Evolutionary conservation across 2,888 invertebrate species (phyloP), one percentile per base, ranked within the genome.

Genomic region (Proisotoma minuta): DNA sequence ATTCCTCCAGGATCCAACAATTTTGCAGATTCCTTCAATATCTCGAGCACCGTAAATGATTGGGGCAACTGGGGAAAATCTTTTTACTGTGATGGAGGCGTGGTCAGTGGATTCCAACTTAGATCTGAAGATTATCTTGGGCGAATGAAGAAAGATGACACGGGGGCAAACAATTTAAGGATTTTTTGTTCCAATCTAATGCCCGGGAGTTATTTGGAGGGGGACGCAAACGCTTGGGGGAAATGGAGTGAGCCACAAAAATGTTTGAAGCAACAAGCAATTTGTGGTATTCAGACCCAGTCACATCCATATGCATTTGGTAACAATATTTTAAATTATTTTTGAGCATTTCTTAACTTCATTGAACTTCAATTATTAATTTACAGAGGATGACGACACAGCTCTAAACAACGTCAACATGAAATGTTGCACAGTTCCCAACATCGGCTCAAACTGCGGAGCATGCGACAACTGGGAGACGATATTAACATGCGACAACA

Each of bases 211-310:
- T 50, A 18, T 39, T 34, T 62, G n/a, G 58, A 62, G 49, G 62
- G 49, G 15, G 54, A 53, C 20, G 62, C 58, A 2, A 23, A 29
- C 15, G 18, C 3, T 12, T 52, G 47, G 40, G 62, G 62, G 18
- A 29, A 1, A 3, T 62, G 62, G 62, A 62, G 57, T 0, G 43
- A 49, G 28, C 51, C 51, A 26, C 62, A 62, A 26, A 51, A 24
- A 10, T 62, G 62, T 26, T 40, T 57, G 20, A 23, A 28, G 3
- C 26, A 50, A 20, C 57, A 62, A 20, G 57, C 57, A 22, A 51
- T 62, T 22, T 62, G 62, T 34, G 57, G 52, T 29, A 52, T 62
- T 24, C 57, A 43, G 22, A 62, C 62, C 4, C 62, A 62, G 43
- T 43, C 51, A 5, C 27, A 57, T 12, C 1, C 5, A 8, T 50